These are phyloP conservation scores for Mormoops blainvillei DNA, from an alignment of 2,113 vertebrate species.

Conservation along the genomic window DNA sequence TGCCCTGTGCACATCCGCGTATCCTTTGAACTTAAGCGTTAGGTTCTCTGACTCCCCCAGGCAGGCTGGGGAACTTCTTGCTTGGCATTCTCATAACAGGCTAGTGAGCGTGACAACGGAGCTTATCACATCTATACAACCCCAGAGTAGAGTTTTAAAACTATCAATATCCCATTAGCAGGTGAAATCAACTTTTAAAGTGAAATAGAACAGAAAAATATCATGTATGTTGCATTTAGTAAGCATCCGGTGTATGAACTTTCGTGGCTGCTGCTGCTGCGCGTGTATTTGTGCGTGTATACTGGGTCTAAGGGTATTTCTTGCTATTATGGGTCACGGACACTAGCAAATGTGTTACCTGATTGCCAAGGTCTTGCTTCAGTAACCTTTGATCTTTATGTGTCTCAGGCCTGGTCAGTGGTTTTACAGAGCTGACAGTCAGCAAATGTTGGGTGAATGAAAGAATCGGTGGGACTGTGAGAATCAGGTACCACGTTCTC, in stretches of 20 bases:
- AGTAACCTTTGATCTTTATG: not conserved
- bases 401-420: not conserved
- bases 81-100: not conserved
- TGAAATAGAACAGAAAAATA: constrained; percentile 17
- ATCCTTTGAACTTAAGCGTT: not conserved
- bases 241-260: not conserved
- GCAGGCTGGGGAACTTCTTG: not conserved
- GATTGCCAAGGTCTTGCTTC: not conserved
- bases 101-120: not conserved
- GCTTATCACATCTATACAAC: not conserved
- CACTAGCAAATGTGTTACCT: not conserved
- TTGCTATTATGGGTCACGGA: not conserved
- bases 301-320: not conserved
- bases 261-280: not conserved
- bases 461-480: not conserved
- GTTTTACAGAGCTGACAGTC: not conserved
- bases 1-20: not conserved
- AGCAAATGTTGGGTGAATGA: not conserved
- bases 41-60: not conserved
- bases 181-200: not conserved
- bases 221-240: not conserved
- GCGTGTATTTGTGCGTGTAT: not conserved
- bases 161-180: not conserved
- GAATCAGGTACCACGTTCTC: not conserved
- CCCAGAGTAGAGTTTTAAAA: not conserved